Base-by-base conservation (phyloP, 2,797 vertebrate species). In the Pseudopleuronectes americanus region DNA sequence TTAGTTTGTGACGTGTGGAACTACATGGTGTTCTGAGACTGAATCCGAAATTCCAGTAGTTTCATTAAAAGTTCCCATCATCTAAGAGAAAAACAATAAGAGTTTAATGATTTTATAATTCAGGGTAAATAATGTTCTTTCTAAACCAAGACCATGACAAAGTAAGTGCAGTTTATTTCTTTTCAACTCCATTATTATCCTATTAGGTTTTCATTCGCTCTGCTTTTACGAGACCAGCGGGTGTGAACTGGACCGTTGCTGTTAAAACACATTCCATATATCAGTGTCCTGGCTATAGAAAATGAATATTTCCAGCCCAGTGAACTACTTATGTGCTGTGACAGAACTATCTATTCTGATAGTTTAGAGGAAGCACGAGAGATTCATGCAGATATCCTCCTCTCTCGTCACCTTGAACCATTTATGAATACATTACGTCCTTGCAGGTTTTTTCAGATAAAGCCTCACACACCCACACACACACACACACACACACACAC, bases 291-390 rank as follows among this genome's bases (percentile, higher is more conserved):
- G 62, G 79, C 79, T 81, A 63, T 19, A 73, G 71, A 85, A 84
- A 89, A 90, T 83, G 72, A 86, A 90, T 90, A 87, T 89, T 79
- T 69, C 64, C 81, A 68, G 87, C 73, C 62, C 85, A 83, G 59
- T 82, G 76, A 85, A 74, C 87, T 79, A 75, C 68, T 77, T 72
- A 79, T 81, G 74, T 75, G 59, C 78, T 79, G 68, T 77, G 87
- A 86, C 83, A 90, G 80, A 84, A 80, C 74, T 74, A 91, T 93
- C 84, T 84, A 76, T 92, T 86, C 76, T 84, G 84, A 92, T 88
- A 86, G 72, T 84, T 87, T 71, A 57, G 58, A 52, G 62, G 72
- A 84, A 79, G 78, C 79, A 74, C 85, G 71, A 79, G 66, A 58
- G 72, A 80, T 86, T 49, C 2, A 54, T 63, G 73, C 70, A 57